Evolutionary conservation across 1,140 invertebrate species (phyloP), one percentile per base, ranked within the genome.

Genomic region (Macrocentrus cingulum): DNA sequence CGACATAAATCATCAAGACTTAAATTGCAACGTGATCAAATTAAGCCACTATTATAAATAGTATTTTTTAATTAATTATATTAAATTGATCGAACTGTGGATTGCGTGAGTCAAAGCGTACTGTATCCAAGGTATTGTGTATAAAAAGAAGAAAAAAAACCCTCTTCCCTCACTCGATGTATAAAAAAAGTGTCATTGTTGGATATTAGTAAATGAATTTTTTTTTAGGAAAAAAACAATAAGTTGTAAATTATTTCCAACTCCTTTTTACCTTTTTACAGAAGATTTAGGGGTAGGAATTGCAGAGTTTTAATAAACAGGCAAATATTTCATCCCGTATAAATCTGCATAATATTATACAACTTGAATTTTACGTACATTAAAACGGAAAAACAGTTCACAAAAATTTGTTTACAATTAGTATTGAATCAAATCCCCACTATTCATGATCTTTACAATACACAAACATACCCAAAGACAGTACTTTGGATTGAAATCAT

Each of bases 291-390:
- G n/a, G n/a, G n/a, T n/a, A n/a, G 23, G 6, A 46, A 22, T 4
- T 49, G 23, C 6, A 1, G 13, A n/a, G 32, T 29, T 25, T 48
- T 3, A 20, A 53, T n/a, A 39, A 11, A n/a, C 58, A 64, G 64
- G 56, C 49, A 20, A 29, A 29, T 19, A 18, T 55, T 59, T 15
- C 32, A 46, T 53, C 67, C 69, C 63, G 69, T 77, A 77, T 71
- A 77, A 77, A 77, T 66, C 66, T 75, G 72, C 66, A 74, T 75
- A 67, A 74, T 74, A 69, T 74, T 72, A 74, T 76, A 75, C 66
- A 76, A 74, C 74, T 75, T 74, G 67, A 73, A 66, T 70, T 66
- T 73, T 76, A 72, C 62, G 67, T 77, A 76, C 72, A 73, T 70
- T 68, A 69, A 74, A 69, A 76, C 54, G 66, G 68, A 73, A n/a